Base-by-base conservation (phyloP, 2,888 invertebrate species). In the Podabrus alpinus region DNA sequence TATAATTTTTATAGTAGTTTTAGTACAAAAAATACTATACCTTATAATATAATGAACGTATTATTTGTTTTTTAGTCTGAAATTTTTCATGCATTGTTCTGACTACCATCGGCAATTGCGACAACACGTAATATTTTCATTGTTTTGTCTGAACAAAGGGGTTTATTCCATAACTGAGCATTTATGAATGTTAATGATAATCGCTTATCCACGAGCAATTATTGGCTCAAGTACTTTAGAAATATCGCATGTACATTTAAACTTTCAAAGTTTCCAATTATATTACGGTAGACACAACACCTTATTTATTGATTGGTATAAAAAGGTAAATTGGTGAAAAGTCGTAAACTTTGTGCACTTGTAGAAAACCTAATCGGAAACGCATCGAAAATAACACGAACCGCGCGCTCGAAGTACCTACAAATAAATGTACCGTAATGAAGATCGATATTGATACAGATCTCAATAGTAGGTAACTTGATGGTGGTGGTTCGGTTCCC, bases 391-490 rank as follows among this genome's bases (percentile, higher is more conserved):
- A 73, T 76, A 68, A 67, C 68, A 73, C 68, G 71, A 72, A 72
- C 66, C 70, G 69, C 64, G 60, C 25, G 71, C 74, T 24, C 64
- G 9, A 24, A 74, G 68, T 74, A 75, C 75, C 45, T 45, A 45
- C 45, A 45, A 45, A 45, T 45, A 77, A 77, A 74, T 73, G 74
- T 61, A 67, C 64, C 68, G 68, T 75, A 77, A 77, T 72, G 75
- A 77, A 74, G 75, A 72, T 75, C 75, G 68, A 75, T 75, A 72
- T 75, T 74, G 77, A 77, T 77, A 77, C 74, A 77, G 72, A 77
- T 77, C 77, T 77, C 74, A 75, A 77, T 77, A 75, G 75, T 45
- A 45, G n/a, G 45, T 69, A 72, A 72, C 75, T n/a, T 72, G 72
- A 67, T 69, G 68, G 66, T 68, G 25, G 70, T 70, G 75, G 74